Evolutionary conservation across 1,140 invertebrate genomes (phyloP).

Genomic region (Tribolium madens): DNA sequence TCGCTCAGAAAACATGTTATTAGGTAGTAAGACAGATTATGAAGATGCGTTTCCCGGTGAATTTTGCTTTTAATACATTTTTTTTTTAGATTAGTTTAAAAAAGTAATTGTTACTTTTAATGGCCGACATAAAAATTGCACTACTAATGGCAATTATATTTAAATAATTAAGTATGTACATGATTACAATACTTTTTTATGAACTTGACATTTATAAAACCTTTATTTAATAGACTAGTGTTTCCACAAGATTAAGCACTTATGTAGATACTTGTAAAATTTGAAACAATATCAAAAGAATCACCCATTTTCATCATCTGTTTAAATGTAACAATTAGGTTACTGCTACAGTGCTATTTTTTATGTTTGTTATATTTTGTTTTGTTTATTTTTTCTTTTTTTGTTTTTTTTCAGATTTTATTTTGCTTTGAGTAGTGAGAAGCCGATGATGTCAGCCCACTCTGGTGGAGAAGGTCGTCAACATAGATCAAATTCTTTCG

Average conservation of each 20-base stretch:
- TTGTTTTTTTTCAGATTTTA: conserved; percentile 45
- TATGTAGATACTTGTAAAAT: neutral
- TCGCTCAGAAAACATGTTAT: too few relatives aligned
- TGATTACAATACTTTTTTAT: neutral
- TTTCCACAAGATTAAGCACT: neutral
- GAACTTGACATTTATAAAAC: neutral
- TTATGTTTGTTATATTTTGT: conserved; percentile 29
- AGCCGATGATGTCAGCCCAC: conserved; percentile 57
- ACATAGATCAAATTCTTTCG: conserved; percentile 61
- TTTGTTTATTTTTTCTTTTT: conserved; percentile 44
- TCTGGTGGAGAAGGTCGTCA: conserved; percentile 58
- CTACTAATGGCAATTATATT: neutral
- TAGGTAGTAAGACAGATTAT: too few relatives aligned
- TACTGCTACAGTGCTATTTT: neutral
- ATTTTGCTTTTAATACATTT: neutral
- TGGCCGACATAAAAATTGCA: neutral
- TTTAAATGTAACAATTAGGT: neutral
- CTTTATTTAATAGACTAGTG: neutral
- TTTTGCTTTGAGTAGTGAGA: conserved; percentile 9
- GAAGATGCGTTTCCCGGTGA: too few relatives aligned
- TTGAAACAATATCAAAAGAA: neutral
- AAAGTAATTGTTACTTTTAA: neutral
- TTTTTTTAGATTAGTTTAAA: neutral
- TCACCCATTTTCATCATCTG: conserved; percentile 4
- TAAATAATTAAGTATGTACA: neutral